A percentile compares a stretch with the other conserved stretches of the same genome.
Conservation (phyloP, 1,140 invertebrate species). For the Pseudoatta argentina region DNA sequence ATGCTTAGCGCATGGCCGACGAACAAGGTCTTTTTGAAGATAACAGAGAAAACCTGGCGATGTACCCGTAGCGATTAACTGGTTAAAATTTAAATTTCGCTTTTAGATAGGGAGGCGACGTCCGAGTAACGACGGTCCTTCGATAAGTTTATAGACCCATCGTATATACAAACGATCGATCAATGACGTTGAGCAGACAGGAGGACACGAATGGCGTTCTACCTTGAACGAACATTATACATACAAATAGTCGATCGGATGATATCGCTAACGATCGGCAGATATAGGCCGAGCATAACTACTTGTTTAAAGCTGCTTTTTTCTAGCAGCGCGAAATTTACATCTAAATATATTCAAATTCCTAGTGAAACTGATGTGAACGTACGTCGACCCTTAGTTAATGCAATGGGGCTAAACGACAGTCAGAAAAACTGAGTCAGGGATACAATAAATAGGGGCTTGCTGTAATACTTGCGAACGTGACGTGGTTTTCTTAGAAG, state of each 20-base stretch:
- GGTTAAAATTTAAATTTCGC: constrained; percentile 49
- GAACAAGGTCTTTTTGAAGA: constrained; percentile 70
- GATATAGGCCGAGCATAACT: neutral
- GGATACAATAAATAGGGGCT: constrained; percentile 46
- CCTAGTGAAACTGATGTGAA: constrained; percentile 5
- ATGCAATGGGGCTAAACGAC: neutral
- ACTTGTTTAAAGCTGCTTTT: neutral
- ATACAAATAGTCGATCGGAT: neutral
- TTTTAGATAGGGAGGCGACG: constrained; percentile 46
- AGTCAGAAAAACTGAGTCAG: constrained; percentile 45
- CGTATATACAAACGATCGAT: constrained; percentile 26
- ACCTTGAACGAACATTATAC: constrained; percentile 8
- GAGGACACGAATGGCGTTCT: neutral
- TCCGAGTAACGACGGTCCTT: neutral
- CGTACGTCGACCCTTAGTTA: neutral
- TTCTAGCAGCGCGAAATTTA: neutral
- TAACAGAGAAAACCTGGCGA: constrained; percentile 61
- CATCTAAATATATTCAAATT: constrained; percentile 32
- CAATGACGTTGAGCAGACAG: constrained; percentile 25
- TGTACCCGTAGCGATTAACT: constrained; percentile 62
- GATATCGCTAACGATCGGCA: constrained; percentile 23
- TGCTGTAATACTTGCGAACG: constrained; percentile 23
- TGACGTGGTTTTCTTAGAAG: constrained; percentile 35
- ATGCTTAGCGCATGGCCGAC: constrained; percentile 18
- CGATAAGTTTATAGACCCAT: constrained; percentile 26